Percentiles rank a stretch among this genome's conserved stretches.
phyloP scores from a whole-genome alignment of 2,888 invertebrate genomes.

The Acronicta alni region DNA sequence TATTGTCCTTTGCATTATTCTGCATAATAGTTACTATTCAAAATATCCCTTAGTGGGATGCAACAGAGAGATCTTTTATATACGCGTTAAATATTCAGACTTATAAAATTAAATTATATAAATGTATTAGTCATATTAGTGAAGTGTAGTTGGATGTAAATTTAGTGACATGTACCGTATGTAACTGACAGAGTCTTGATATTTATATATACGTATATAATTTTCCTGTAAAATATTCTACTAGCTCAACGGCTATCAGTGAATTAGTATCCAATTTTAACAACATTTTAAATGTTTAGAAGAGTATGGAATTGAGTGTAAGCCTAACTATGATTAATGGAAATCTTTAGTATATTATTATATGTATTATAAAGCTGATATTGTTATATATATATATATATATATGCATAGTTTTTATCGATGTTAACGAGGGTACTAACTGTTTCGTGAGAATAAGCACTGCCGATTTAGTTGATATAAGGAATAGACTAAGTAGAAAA shows the following conservation, averaged over 20 bases:
- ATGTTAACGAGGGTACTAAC: constrained; percentile 10
- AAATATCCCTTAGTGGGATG: neutral
- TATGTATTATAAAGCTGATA: constrained; percentile 37
- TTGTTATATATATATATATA: too few relatives aligned
- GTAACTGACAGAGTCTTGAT: constrained; percentile 21
- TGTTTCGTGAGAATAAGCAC: constrained; percentile 34
- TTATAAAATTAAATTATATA: constrained; percentile 2
- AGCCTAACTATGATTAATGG: constrained; percentile 41
- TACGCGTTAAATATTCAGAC: neutral
- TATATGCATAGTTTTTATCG: constrained; percentile 14
- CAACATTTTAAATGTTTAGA: constrained; percentile 46
- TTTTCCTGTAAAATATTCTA: constrained; percentile 3
- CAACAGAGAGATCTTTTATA: constrained; percentile 6
- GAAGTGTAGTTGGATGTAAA: constrained; percentile 24
- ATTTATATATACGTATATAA: constrained; percentile 2
- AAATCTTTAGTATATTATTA: constrained; percentile 11
- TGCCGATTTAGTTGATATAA: constrained; percentile 26
- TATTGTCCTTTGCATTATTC: neutral
- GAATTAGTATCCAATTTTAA: constrained; percentile 17
- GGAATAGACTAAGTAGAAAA: constrained; percentile 6
- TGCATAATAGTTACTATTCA: neutral
- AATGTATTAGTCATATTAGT: constrained; percentile 44
- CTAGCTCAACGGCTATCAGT: constrained; percentile 27
- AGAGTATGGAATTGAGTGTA: constrained; percentile 50
- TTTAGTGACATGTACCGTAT: constrained; percentile 9